phyloP scores from a whole-genome alignment of 2,888 invertebrate genomes.

The Lycocerus yunnanus region DNA sequence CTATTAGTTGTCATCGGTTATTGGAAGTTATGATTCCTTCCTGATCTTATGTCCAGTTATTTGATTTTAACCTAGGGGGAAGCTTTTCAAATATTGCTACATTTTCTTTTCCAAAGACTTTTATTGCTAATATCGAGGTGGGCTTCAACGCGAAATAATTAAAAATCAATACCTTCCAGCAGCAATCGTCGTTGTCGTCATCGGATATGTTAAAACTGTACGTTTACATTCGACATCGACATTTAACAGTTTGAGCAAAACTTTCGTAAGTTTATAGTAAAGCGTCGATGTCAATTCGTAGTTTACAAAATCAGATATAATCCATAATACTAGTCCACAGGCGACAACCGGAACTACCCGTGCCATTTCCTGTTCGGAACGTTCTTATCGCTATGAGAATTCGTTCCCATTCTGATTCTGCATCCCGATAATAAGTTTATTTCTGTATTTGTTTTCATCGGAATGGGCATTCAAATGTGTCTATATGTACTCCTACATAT shows the following conservation, averaged over 20 bases:
- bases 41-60: conserved; percentile 30
- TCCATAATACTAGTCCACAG: conserved; percentile 43
- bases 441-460: conserved; percentile 28
- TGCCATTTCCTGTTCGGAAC: conserved; percentile 44
- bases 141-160: not conserved
- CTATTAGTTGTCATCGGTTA: conserved; percentile 49
- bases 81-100: not conserved
- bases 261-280: conserved; percentile 21
- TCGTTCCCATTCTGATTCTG: conserved; percentile 37
- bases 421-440: conserved; percentile 37
- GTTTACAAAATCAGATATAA: conserved; percentile 40
- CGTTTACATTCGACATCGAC: not conserved
- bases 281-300: conserved; percentile 29
- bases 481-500: not conserved
- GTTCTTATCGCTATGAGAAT: conserved; percentile 34
- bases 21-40: conserved; percentile 47
- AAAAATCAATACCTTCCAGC: not conserved
- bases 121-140: not conserved
- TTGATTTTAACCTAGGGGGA: conserved; percentile 25
- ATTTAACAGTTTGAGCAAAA: not conserved
- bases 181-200: not conserved
- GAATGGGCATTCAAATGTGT: conserved; percentile 11
- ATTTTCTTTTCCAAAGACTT: not conserved
- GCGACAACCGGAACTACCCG: conserved; percentile 46
- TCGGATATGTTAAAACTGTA: not conserved